Evolutionary conservation across 1,140 invertebrate species (phyloP), one percentile per base, ranked within the genome.

Genomic region (Lepeophtheirus salmonis): DNA sequence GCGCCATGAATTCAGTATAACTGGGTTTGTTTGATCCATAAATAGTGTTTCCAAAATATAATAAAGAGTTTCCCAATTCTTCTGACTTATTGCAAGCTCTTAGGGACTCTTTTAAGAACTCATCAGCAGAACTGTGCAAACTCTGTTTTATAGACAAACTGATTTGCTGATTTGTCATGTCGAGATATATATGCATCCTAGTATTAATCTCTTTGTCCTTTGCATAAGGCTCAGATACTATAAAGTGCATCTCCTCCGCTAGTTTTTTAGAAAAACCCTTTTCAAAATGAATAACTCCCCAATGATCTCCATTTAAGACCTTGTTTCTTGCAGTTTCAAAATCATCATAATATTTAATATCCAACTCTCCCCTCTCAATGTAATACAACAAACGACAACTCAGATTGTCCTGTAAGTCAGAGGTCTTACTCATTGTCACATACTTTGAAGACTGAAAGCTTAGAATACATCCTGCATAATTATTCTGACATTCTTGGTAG

Each of bases 281-380:
- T 2, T 83, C 82, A 62, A 96, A 86, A 65, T 84, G 81, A 6
- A 96, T 68, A 2, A 83, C 81, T 0, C 85, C 89, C 89, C 89
- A 95, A 0, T 83, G 81, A 4, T 83, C 70, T 0, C 89, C 89
- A 12, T 71, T 69, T 50, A 74, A 69, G 0, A 94, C 86, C 0
- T 81, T 80, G 16, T 78, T 69, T 62, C 79, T 75, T 0, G 30
- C 57, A 17, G 74, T 68, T 2, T 75, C 71, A 69, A 64, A 63
- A 16, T 21, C 21, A 22, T 60, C 57, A 10, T 30, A 50, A 22
- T 41, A 60, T 2, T n/a, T 21, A 3, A 41, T 48, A 4, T 26
- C 2, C 2, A 60, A 13, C n/a, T 56, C 21, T 1, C n/a, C 49
- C n/a, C 13, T 20, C 3, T 60, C 57, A 17, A 60, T 60, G 23